Evolutionary conservation across 2,797 vertebrate species (phyloP).

Genomic region (Pteronotus mesoamericanus): DNA sequence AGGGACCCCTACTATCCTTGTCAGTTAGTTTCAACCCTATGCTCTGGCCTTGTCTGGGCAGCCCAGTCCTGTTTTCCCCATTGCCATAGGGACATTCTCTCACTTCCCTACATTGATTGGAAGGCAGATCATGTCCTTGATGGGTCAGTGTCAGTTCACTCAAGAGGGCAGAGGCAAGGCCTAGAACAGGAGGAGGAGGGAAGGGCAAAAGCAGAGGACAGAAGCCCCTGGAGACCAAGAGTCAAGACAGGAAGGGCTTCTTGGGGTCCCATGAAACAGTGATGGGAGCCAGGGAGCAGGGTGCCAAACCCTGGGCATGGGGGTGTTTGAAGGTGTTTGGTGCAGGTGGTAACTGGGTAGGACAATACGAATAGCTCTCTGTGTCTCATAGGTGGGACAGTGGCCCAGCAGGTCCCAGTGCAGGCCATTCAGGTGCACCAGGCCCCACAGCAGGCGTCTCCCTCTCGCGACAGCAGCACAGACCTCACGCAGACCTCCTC

Average conservation of each 20-base stretch:
- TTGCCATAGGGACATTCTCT: conserved; percentile 85
- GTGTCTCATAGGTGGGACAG: conserved; percentile 86
- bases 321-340: neutral
- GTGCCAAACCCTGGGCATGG: neutral
- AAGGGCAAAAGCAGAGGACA: neutral
- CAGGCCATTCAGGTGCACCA: conserved; percentile 97
- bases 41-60: conserved; percentile 86
- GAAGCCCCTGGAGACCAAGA: neutral
- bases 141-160: conserved; percentile 80
- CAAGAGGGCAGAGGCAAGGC: neutral
- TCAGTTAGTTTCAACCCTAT: conserved; percentile 87
- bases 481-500: conserved; percentile 94
- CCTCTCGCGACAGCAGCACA: conserved; percentile 90
- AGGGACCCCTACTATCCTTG: conserved; percentile 86
- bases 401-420: conserved; percentile 93
- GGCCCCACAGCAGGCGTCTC: conserved; percentile 88
- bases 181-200: neutral
- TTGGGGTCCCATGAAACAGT: neutral
- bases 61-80: conserved; percentile 80
- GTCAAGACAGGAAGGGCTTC: neutral
- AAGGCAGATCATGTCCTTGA: conserved; percentile 82
- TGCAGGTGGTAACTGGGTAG: neutral
- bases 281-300: neutral
- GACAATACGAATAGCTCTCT: conserved; percentile 31
- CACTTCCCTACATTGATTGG: conserved; percentile 84